Percentiles rank a stretch among this genome's conserved stretches.
These are phyloP conservation scores for Thymallus thymallus DNA, from an alignment of 2,113 vertebrate genomes.

Conservation along the genomic window DNA sequence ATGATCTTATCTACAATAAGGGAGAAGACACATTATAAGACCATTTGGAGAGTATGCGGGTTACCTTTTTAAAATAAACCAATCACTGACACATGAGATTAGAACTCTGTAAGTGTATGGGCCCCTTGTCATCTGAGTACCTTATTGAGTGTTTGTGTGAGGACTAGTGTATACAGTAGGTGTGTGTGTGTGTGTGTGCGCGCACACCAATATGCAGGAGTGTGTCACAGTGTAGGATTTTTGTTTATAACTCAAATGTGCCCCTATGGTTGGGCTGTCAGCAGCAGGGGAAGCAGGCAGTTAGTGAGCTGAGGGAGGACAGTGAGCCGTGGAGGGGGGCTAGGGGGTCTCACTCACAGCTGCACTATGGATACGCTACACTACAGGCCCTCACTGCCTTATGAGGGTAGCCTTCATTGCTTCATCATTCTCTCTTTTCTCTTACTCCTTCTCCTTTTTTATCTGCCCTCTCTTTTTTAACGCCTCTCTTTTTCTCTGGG, in stretches of 20 bases:
- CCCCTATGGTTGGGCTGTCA: conserved; percentile 65
- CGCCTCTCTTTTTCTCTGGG: neutral
- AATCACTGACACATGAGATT: conserved; percentile 61
- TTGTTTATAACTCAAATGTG: conserved; percentile 58
- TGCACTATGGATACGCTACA: conserved; percentile 17
- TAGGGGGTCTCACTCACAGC: conserved; percentile 29
- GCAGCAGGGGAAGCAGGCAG: conserved; percentile 44
- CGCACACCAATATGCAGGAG: conserved; percentile 21
- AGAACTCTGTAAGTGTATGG: conserved; percentile 29
- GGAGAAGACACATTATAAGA: conserved; percentile 53
- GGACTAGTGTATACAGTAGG: conserved; percentile 13
- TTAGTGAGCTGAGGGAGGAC: conserved; percentile 51
- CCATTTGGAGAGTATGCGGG: conserved; percentile 68
- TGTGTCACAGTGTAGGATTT: conserved; percentile 38
- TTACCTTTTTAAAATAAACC: conserved; percentile 58
- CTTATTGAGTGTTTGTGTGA: conserved; percentile 27
- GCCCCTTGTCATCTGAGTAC: conserved; percentile 38
- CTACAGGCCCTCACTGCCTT: neutral
- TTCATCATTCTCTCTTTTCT: conserved; percentile 20
- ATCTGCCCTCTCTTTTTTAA: conserved; percentile 9
- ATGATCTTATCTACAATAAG: conserved; percentile 56
- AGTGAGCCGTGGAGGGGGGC: conserved; percentile 17
- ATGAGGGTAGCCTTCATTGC: conserved; percentile 14
- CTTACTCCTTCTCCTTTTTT: conserved; percentile 19
- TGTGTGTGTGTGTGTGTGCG: conserved; percentile 8